These are phyloP conservation scores for Calonectris borealis DNA, from an alignment of 2,113 vertebrate species.

Conservation along the genomic window DNA sequence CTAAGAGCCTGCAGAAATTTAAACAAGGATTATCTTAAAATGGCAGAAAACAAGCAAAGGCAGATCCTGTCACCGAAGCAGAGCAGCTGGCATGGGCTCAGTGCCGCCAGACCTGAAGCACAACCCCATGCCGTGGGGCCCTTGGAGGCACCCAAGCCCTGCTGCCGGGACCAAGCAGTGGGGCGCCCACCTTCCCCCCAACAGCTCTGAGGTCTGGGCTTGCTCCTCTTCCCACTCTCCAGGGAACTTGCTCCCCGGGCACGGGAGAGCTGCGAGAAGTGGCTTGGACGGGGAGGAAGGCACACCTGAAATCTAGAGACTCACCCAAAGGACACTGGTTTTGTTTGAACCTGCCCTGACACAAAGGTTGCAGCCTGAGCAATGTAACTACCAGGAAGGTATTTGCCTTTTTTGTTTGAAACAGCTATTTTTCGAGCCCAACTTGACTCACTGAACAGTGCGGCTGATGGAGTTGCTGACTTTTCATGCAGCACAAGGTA, in stretches of 20 bases:
- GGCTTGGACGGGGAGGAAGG: neutral
- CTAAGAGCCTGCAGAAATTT: neutral
- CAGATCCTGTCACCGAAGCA: neutral
- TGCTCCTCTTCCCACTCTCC: neutral
- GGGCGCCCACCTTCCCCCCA: neutral
- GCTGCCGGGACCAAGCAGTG: rapidly evolving
- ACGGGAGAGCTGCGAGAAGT: neutral
- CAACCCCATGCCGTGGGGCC: rapidly evolving
- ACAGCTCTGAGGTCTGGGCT: neutral
- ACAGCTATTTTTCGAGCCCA: neutral
- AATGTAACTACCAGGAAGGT: neutral
- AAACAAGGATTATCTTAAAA: neutral
- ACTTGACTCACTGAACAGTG: neutral
- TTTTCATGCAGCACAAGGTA: neutral
- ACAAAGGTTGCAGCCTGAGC: neutral
- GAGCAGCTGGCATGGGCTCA: neutral
- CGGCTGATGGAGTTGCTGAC: neutral
- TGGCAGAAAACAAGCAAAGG: neutral
- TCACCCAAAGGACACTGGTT: neutral
- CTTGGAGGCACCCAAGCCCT: neutral
- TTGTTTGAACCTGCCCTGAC: neutral
- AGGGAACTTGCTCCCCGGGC: neutral
- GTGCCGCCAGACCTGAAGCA: neutral
- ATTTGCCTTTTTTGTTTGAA: neutral
- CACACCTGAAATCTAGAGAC: neutral